A percentile compares a stretch with the other conserved stretches of the same genome.
phyloP scores from a whole-genome alignment of 2,113 vertebrate genomes.

The Xiphophorus couchianus region DNA sequence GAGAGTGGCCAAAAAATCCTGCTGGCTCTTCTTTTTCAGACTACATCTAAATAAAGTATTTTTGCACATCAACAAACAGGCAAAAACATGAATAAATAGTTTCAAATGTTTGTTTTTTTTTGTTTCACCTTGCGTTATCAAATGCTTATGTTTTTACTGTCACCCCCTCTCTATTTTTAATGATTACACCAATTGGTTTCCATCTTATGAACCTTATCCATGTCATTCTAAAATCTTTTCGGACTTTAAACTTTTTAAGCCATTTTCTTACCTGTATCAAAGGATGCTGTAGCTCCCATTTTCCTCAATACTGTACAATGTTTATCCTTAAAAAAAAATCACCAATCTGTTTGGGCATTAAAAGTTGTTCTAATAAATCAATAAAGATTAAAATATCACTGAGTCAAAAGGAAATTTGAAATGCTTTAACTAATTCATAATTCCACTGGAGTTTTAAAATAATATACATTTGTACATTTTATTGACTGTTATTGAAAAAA shows the following conservation, averaged over 20 bases:
- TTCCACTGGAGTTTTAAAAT: not conserved
- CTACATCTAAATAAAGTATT: not conserved
- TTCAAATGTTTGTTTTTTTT: not conserved
- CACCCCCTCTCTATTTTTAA: not conserved
- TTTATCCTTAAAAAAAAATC: slow-evolving; percentile 30
- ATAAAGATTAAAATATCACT: slow-evolving; percentile 36
- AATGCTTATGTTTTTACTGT: not conserved
- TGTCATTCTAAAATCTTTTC: fast-evolving
- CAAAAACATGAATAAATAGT: not conserved
- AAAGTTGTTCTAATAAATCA: slow-evolving; percentile 23
- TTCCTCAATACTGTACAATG: slow-evolving; percentile 26
- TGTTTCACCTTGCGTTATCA: not conserved
- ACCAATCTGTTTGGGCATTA: slow-evolving; percentile 14
- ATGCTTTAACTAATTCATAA: slow-evolving; percentile 47
- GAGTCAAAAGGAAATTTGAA: slow-evolving; percentile 16
- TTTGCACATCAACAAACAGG: not conserved
- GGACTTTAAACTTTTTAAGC: not conserved
- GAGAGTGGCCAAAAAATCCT: not conserved
- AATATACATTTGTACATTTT: not conserved
- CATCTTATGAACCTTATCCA: not conserved
- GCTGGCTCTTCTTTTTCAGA: not conserved
- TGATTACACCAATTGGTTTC: not conserved
- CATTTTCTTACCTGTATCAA: not conserved
- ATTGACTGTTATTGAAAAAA: not conserved
- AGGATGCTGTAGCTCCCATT: slow-evolving; percentile 1